phyloP scores from a whole-genome alignment of 2,113 vertebrate species.

The Chlorodrepanis virens region DNA sequence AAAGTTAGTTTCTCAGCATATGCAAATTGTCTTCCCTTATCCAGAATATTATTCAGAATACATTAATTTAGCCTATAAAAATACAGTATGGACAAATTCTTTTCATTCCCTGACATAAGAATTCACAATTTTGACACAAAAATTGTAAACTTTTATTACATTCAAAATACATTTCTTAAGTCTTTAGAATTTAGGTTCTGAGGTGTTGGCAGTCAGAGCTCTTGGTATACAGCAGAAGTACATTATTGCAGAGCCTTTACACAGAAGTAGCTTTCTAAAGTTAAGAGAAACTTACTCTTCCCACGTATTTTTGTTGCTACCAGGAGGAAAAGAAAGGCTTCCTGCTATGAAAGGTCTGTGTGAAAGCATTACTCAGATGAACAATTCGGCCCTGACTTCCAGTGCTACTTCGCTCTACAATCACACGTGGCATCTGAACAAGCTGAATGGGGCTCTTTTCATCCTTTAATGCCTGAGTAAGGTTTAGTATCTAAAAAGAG shows the following conservation, averaged over 20 bases:
- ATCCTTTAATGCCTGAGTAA: slow-evolving; percentile 91
- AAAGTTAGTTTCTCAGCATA: slow-evolving; percentile 62
- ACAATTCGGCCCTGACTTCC: slow-evolving; percentile 87
- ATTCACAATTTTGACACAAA: slow-evolving; percentile 75
- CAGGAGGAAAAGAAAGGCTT: slow-evolving; percentile 96
- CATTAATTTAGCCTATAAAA: slow-evolving; percentile 68
- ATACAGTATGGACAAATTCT: slow-evolving; percentile 68
- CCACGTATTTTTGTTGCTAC: slow-evolving; percentile 66
- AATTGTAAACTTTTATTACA: slow-evolving; percentile 79
- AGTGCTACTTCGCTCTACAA: slow-evolving; percentile 88
- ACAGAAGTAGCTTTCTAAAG: neutral
- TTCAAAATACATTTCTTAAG: slow-evolving; percentile 71
- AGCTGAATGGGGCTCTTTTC: slow-evolving; percentile 91
- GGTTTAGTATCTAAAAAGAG: slow-evolving; percentile 87
- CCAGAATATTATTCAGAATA: slow-evolving; percentile 60
- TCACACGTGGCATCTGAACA: slow-evolving; percentile 95
- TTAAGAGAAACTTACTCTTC: slow-evolving; percentile 13
- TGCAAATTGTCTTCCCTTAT: slow-evolving; percentile 61
- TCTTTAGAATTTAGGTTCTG: slow-evolving; percentile 57
- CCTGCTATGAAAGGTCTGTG: slow-evolving; percentile 94
- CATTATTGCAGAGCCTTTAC: slow-evolving; percentile 40
- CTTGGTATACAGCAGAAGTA: slow-evolving; percentile 47
- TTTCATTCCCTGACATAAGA: slow-evolving; percentile 74
- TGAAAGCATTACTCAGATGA: slow-evolving; percentile 87
- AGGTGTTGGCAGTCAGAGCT: slow-evolving; percentile 62